Percentiles rank a stretch among this genome's conserved stretches.
These are phyloP conservation scores for Lacerta viridis DNA, from an alignment of 2,797 vertebrate species.

Conservation along the genomic window DNA sequence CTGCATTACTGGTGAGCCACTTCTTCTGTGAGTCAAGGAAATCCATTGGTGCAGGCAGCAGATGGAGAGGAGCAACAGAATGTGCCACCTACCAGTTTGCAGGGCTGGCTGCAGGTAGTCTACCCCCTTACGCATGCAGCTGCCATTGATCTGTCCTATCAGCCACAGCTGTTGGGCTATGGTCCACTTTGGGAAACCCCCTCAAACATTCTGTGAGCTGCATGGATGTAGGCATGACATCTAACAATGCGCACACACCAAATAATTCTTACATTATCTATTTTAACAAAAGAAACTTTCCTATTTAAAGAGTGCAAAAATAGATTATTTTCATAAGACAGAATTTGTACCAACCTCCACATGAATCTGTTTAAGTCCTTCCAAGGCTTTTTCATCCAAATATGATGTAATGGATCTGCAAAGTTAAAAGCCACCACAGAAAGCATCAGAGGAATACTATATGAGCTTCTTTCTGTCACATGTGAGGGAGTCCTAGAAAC, in stretches of 20 bases:
- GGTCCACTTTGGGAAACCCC: too few relatives aligned
- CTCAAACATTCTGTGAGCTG: too few relatives aligned
- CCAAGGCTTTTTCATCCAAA: constrained; percentile 82
- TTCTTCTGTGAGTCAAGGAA: too few relatives aligned
- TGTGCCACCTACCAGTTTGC: too few relatives aligned
- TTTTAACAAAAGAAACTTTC: not conserved
- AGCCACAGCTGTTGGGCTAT: too few relatives aligned
- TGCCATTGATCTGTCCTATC: too few relatives aligned
- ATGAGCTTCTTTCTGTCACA: not conserved
- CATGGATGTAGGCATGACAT: not conserved
- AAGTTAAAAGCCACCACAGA: constrained; percentile 35
- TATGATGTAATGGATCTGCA: constrained; percentile 83
- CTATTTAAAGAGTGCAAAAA: not conserved
- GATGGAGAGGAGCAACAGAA: too few relatives aligned
- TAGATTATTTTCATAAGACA: not conserved
- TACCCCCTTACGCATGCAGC: too few relatives aligned
- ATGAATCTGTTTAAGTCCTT: constrained; percentile 90
- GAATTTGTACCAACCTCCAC: constrained; percentile 82
- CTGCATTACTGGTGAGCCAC: not conserved
- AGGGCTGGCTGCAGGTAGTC: too few relatives aligned
- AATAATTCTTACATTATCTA: not conserved
- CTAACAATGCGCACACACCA: not conserved
- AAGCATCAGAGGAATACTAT: not conserved
- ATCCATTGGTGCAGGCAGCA: not conserved
- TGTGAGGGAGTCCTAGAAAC: not conserved